Conservation (phyloP, 2,888 invertebrate genomes). For the Pammene fasciana region DNA sequence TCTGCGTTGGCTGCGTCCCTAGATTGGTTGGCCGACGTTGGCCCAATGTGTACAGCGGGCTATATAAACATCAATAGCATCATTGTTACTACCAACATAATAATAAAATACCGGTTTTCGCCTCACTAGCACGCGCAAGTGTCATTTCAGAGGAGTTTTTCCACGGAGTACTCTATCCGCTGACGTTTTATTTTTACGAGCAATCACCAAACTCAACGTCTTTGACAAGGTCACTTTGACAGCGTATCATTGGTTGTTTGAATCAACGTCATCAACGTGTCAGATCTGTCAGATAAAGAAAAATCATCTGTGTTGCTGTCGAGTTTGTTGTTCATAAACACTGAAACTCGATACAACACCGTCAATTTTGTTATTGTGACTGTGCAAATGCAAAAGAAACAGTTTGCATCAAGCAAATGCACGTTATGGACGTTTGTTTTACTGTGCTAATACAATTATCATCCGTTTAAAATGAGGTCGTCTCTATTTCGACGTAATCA, state of each 20-base stretch:
- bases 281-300: not conserved
- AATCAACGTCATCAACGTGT: not conserved
- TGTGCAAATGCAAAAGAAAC: slow-evolving; percentile 5
- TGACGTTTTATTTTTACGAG: not conserved
- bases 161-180: not conserved
- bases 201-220: slow-evolving; percentile 16
- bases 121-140: slow-evolving; percentile 9
- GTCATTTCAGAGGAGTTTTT: slow-evolving; percentile 6
- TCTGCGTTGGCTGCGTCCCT: too few species aligned
- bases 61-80: too few species aligned
- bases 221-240: slow-evolving; percentile 10
- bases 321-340: not conserved
- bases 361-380: slow-evolving; percentile 15
- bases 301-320: not conserved
- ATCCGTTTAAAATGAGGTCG: slow-evolving; percentile 64
- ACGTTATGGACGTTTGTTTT: slow-evolving; percentile 28
- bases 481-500: slow-evolving; percentile 58
- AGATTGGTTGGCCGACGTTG: too few species aligned
- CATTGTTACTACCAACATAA: not conserved
- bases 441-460: slow-evolving; percentile 41
- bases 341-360: not conserved
- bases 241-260: slow-evolving; percentile 2
- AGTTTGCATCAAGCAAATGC: slow-evolving; percentile 16
- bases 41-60: too few species aligned
- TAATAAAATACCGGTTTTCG: slow-evolving; percentile 25